Evolutionary conservation across 2,888 invertebrate species (phyloP).

Genomic region (Drosophila anceps): DNA sequence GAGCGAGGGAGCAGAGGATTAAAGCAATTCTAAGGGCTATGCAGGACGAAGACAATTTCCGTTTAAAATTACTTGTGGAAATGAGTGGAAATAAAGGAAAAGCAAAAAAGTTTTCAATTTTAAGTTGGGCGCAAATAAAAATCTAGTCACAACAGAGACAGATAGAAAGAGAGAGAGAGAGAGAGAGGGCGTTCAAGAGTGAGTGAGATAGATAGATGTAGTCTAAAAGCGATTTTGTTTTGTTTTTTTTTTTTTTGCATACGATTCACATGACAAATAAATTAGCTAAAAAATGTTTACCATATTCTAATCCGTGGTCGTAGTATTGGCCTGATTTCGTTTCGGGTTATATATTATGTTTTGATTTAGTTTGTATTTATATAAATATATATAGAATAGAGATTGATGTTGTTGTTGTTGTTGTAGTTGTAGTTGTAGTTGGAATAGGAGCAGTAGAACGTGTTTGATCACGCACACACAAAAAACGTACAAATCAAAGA

Average conservation of each 20-base stretch:
- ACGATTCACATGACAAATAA: constrained; percentile 71
- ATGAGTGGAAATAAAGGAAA: background rate
- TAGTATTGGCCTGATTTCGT: constrained; percentile 90
- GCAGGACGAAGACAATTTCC: constrained; percentile 24
- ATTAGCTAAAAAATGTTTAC: constrained; percentile 88
- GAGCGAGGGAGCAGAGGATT: background rate
- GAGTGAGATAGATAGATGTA: constrained; percentile 19
- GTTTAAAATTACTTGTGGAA: constrained; percentile 11
- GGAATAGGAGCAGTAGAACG: constrained; percentile 27
- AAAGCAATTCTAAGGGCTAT: constrained; percentile 23
- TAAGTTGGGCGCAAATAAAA: constrained; percentile 16
- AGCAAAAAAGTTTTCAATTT: constrained; percentile 9
- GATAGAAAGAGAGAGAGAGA: background rate
- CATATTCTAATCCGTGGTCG: constrained; percentile 97
- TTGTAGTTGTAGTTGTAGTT: constrained; percentile 35
- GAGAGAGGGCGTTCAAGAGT: background rate
- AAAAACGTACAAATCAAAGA: constrained; percentile 25
- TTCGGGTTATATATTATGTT: constrained; percentile 37
- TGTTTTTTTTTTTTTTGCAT: constrained; percentile 28
- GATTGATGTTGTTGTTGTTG: constrained; percentile 8
- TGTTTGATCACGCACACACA: constrained; percentile 49
- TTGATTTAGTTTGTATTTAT: constrained; percentile 33
- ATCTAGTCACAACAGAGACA: constrained; percentile 19
- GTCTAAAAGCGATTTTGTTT: constrained; percentile 43
- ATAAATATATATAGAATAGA: constrained; percentile 26